Conservation (phyloP, 2,113 vertebrate genomes). For the Kobus ellipsiprymnus region DNA sequence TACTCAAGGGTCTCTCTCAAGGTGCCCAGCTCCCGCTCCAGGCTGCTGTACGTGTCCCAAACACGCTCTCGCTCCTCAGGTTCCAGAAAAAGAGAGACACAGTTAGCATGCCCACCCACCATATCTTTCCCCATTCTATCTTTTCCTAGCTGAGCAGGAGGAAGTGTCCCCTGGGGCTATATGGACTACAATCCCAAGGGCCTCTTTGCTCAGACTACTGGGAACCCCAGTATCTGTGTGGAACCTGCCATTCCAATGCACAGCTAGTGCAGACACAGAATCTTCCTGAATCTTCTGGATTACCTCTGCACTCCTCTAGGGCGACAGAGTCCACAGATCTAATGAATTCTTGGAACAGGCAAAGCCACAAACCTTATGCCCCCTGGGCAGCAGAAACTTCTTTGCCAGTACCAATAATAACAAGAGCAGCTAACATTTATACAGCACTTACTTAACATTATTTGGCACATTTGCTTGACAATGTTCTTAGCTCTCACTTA, state of each 20-base stretch:
- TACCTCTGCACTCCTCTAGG: neutral
- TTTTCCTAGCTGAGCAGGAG: neutral
- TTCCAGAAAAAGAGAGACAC: neutral
- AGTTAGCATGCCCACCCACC: neutral
- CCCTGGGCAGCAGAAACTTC: conserved; percentile 64
- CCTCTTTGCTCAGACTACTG: neutral
- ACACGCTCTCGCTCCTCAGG: conserved; percentile 86
- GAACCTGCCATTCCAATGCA: neutral
- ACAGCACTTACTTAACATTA: neutral
- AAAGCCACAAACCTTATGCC: neutral
- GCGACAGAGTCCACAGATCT: neutral
- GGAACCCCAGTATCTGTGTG: neutral
- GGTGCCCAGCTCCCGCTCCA: conserved; percentile 88
- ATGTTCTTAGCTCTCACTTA: neutral
- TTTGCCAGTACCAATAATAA: neutral
- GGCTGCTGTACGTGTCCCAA: conserved; percentile 86
- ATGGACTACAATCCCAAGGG: neutral
- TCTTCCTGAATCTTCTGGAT: neutral
- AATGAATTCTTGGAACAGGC: neutral
- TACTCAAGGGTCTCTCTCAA: conserved; percentile 89
- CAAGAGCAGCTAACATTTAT: neutral
- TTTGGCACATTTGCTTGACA: neutral
- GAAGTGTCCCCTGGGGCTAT: neutral
- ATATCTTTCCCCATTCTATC: no score
- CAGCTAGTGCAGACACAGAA: neutral